phyloP scores from a whole-genome alignment of 2,113 vertebrate species.

The Uria lomvia region DNA sequence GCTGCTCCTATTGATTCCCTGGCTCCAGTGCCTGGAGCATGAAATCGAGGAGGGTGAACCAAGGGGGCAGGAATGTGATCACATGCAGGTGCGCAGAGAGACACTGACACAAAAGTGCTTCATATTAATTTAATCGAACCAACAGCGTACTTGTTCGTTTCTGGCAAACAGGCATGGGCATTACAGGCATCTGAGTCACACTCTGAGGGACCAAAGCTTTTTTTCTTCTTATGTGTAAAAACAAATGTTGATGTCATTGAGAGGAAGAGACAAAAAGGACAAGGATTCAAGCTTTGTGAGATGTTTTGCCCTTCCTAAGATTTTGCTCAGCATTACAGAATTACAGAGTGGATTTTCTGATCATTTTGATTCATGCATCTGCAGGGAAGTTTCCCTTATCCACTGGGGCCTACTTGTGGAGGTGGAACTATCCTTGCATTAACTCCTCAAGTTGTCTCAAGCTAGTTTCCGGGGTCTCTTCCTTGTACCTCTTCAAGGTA shows the following conservation, averaged over 20 bases:
- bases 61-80: background rate
- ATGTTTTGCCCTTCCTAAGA: background rate
- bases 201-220: background rate
- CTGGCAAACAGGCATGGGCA: background rate
- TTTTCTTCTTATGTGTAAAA: background rate
- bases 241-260: background rate
- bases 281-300: background rate
- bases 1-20: background rate
- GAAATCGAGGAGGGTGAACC: background rate
- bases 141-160: background rate
- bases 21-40: background rate
- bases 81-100: background rate
- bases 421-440: background rate
- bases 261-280: background rate
- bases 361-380: background rate
- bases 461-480: background rate
- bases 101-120: slow-evolving; percentile 15
- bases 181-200: background rate
- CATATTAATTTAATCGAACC: slow-evolving; percentile 13
- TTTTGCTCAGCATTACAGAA: background rate
- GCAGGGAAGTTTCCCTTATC: background rate
- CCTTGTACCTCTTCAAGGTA: background rate
- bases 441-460: background rate
- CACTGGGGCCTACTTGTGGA: background rate
- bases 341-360: background rate